Conservation (phyloP, 37 sponge, comb jelly and placozoan species). For the Petrosia ficiformis region DNA sequence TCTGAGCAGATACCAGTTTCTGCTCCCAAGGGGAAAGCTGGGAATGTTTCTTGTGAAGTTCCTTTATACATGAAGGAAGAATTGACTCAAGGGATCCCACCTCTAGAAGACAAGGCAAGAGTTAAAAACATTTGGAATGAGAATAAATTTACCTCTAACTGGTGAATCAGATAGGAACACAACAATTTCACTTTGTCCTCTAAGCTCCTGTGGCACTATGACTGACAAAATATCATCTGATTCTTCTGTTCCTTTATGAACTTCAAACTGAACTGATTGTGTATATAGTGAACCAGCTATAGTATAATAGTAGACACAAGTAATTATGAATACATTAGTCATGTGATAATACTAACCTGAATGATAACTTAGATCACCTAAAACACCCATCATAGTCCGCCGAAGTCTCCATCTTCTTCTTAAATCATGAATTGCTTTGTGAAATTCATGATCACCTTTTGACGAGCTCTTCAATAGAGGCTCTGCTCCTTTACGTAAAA, state of each 20-base stretch:
- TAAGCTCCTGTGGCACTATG: constrained; percentile 47
- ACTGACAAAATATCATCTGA: constrained; percentile 19
- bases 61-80: background rate
- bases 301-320: background rate
- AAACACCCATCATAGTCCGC: constrained; percentile 33
- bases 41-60: background rate
- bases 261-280: constrained; percentile 30
- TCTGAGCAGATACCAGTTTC: constrained; percentile 55
- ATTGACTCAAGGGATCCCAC: background rate
- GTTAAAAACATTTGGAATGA: background rate
- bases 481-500: constrained; percentile 38
- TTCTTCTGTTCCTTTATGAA: constrained; percentile 23
- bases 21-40: constrained; percentile 37
- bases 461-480: constrained; percentile 30
- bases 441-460: constrained; percentile 45
- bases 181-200: constrained; percentile 60
- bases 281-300: background rate
- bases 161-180: constrained; percentile 56
- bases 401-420: constrained; percentile 62
- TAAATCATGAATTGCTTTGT: constrained; percentile 44
- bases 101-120: background rate
- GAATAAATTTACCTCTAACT: constrained; percentile 36
- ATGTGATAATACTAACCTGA: constrained; percentile 25
- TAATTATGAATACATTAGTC: background rate
- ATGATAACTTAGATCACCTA: constrained; percentile 64